Base-by-base conservation (phyloP, 2,113 vertebrate species). In the Nipponia nippon region DNA sequence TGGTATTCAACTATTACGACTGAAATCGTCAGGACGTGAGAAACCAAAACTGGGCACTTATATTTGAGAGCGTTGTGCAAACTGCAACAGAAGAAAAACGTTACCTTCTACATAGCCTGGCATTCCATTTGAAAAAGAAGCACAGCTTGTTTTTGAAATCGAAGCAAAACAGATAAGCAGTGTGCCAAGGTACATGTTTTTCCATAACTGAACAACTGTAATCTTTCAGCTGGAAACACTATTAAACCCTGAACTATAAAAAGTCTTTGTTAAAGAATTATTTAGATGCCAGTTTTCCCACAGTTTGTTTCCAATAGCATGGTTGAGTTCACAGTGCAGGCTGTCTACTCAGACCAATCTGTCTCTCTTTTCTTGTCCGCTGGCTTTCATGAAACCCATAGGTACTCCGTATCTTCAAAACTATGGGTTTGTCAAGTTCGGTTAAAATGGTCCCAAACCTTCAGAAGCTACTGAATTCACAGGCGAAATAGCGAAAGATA, bases 401-500 rank as follows among this genome's bases (percentile, higher is more conserved):
- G 53, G 16, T 13, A 61, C 2, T 20, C 46, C 17, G 11, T 1
- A 9, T 9, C 55, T 69, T 56, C 55, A 5, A 36, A 80, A 62
- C 34, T 11, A 22, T 6, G 25, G 1, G 1, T 11, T 70, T 40
- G 25, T 15, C 34, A 81, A 17, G 9, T 40, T 15, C 9, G 22
- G 29, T 21, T 34, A 22, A 30, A 80, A 16, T 2, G 16, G 9
- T 5, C 52, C 73, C 49, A 86, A 78, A 49, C 55, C 25, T 73
- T 49, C 46, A 44, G 10, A 40, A 70, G 36, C 9, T 59, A 27
- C 55, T 50, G 16, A 53, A 66, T 18, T 27, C 63, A 70, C 47
- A 26, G 0, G 0, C 42, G 8, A 73, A 70, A n/a, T 0, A 3
- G 46, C 3, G 7, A n/a, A 50, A 82, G 20, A 40, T 16, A 5